Percentiles rank a stretch among this genome's conserved stretches.
These are phyloP conservation scores for Amblyteles armatorius DNA, from an alignment of 2,888 invertebrate genomes.

Conservation along the genomic window DNA sequence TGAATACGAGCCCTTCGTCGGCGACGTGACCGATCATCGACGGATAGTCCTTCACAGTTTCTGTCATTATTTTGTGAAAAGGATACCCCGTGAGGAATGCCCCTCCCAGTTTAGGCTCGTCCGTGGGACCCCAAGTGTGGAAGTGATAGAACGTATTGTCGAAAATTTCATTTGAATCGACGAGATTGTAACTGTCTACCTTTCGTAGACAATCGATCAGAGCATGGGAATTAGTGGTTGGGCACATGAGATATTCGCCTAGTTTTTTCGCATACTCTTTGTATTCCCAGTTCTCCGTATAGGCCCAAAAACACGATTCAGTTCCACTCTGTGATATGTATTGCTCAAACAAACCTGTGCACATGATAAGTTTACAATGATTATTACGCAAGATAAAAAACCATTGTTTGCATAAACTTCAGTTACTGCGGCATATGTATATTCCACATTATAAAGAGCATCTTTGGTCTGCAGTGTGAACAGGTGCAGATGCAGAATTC, in stretches of 20 bases:
- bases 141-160: not conserved
- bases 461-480: not conserved
- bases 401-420: not conserved
- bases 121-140: conserved; percentile 58
- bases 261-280: conserved; percentile 40
- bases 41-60: conserved; percentile 52
- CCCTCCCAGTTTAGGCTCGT: conserved; percentile 10
- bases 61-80: not conserved
- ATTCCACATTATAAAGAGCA: not conserved
- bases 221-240: conserved; percentile 46
- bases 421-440: not conserved
- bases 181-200: conserved; percentile 10
- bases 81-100: conserved; percentile 66
- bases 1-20: conserved; percentile 67
- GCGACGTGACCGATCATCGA: conserved; percentile 63
- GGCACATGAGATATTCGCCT: conserved; percentile 54
- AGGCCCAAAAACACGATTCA: conserved; percentile 38
- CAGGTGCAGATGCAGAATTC: not conserved
- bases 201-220: conserved; percentile 65
- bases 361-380: not conserved
- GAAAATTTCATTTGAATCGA: conserved; percentile 18
- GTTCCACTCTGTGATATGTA: conserved; percentile 69
- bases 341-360: conserved; percentile 67
- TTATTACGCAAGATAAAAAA: not conserved
- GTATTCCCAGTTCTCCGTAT: conserved; percentile 13